phyloP scores from a whole-genome alignment of 2,113 vertebrate genomes.

The Rhea americana region DNA sequence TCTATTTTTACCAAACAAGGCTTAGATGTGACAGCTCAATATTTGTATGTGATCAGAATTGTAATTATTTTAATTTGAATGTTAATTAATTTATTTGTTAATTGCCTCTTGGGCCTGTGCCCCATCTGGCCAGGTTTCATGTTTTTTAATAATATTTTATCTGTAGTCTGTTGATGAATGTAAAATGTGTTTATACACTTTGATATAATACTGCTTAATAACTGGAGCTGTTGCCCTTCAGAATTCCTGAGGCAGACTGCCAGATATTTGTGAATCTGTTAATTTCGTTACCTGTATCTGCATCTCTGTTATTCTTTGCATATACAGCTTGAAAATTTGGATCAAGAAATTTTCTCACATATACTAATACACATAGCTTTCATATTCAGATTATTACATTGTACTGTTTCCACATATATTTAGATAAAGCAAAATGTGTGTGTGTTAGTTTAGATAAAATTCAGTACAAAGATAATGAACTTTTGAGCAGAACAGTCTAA shows the following conservation, averaged over 20 bases:
- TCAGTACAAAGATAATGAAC: neutral
- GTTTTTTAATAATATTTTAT: neutral
- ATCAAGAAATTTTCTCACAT: neutral
- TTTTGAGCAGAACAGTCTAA: neutral
- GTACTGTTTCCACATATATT: neutral
- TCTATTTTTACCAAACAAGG: conserved; percentile 3
- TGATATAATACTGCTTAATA: neutral
- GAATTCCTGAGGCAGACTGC: neutral
- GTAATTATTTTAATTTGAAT: conserved; percentile 43
- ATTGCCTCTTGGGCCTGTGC: neutral
- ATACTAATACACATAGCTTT: neutral
- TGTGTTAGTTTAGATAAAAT: neutral
- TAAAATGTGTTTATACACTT: conserved; percentile 6
- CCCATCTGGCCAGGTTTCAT: conserved; percentile 11
- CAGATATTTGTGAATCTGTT: neutral
- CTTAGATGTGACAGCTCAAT: conserved; percentile 20
- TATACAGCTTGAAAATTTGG: neutral
- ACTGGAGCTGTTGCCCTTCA: neutral
- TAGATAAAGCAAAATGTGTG: neutral
- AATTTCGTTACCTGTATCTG: neutral
- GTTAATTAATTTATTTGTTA: conserved; percentile 47
- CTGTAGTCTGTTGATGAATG: neutral
- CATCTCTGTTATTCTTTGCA: neutral
- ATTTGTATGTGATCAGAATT: conserved; percentile 20
- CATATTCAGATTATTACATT: neutral